These are phyloP conservation scores for Scaptomyza tumidula DNA, from an alignment of 2,888 invertebrate species.

Conservation along the genomic window DNA sequence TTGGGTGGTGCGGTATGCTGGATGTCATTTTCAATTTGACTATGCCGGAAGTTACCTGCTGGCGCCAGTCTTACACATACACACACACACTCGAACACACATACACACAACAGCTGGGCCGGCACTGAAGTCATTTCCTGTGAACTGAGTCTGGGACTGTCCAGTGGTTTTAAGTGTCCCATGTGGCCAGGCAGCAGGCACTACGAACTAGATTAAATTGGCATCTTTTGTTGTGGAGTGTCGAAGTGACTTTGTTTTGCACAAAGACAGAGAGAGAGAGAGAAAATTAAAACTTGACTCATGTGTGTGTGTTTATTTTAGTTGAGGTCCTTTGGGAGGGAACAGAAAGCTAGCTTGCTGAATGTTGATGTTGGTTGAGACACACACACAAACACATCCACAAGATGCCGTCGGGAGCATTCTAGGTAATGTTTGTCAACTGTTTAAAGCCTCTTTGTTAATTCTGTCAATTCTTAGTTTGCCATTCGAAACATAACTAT, in stretches of 20 bases:
- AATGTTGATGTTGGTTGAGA: slow-evolving; percentile 35
- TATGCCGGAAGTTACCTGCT: slow-evolving; percentile 81
- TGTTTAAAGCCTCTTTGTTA: slow-evolving; percentile 18
- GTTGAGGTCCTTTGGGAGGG: slow-evolving; percentile 44
- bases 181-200: slow-evolving; percentile 79
- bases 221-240: slow-evolving; percentile 80
- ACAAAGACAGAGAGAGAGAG: slow-evolving; percentile 46
- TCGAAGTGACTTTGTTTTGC: slow-evolving; percentile 75
- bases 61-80: slow-evolving; percentile 60
- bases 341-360: slow-evolving; percentile 7
- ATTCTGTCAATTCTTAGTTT: neutral
- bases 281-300: slow-evolving; percentile 75
- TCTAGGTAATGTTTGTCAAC: slow-evolving; percentile 19
- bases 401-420: slow-evolving; percentile 21
- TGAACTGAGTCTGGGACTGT: slow-evolving; percentile 37
- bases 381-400: no score
- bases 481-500: neutral
- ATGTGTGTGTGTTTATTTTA: slow-evolving; percentile 40
- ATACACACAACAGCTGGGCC: slow-evolving; percentile 37
- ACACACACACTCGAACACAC: slow-evolving; percentile 17
- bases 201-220: slow-evolving; percentile 82
- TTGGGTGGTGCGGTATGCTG: slow-evolving; percentile 30
- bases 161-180: slow-evolving; percentile 71
- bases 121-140: slow-evolving; percentile 79
- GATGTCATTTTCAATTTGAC: slow-evolving; percentile 78